Conservation (phyloP, 2,113 vertebrate genomes). For the Mixornis gularis region DNA sequence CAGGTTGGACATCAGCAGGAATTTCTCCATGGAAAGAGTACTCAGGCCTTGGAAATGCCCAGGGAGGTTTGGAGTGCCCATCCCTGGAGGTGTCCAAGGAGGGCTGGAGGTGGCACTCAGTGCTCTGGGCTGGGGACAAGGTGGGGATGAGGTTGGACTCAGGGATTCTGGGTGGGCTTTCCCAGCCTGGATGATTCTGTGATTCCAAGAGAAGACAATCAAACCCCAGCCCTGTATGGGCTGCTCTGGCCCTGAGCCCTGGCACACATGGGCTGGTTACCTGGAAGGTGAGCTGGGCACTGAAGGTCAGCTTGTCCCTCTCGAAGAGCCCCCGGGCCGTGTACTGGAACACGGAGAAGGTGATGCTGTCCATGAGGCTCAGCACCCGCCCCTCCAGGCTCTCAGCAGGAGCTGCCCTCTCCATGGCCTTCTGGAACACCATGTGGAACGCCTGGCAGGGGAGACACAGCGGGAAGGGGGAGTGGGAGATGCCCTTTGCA, state of each 20-base stretch:
- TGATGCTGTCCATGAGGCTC: conserved; percentile 90
- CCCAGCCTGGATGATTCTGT: not conserved
- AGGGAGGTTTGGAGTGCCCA: not conserved
- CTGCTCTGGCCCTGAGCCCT: not conserved
- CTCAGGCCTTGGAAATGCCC: accelerated
- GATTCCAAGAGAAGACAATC: not conserved
- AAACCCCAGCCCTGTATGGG: not conserved
- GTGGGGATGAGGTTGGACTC: not conserved
- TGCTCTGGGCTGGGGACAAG: not conserved
- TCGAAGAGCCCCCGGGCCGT: conserved; percentile 90
- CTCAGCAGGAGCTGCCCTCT: conserved; percentile 75
- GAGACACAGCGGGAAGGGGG: accelerated
- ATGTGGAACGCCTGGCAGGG: conserved; percentile 82
- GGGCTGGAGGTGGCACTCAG: not conserved
- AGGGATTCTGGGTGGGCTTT: accelerated
- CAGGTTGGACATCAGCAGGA: accelerated
- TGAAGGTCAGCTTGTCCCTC: conserved; percentile 89
- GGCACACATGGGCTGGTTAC: conserved; percentile 38
- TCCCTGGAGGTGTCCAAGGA: not conserved
- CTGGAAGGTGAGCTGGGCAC: conserved; percentile 90
- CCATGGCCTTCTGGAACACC: conserved; percentile 89
- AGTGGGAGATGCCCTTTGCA: not conserved
- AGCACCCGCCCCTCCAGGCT: conserved; percentile 74
- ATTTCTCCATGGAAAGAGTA: not conserved
- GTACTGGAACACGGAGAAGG: conserved; percentile 88